Evolutionary conservation across 2,113 vertebrate genomes (phyloP), one percentile per base, ranked within the genome.

Genomic region (Xiphophorus maculatus): DNA sequence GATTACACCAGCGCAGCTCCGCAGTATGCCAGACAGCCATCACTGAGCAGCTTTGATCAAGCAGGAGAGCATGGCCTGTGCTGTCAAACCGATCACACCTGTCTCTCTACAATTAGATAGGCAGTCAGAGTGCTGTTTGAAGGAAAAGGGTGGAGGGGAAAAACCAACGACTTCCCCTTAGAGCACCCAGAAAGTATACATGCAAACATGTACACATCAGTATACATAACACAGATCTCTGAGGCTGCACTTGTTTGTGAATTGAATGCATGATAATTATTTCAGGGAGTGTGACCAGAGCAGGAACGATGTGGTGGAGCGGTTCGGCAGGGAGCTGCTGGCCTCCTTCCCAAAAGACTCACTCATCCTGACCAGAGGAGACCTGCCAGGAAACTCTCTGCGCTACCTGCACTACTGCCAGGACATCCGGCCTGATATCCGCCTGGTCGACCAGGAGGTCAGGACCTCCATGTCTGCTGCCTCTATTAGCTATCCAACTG

Each of bases 381-480:
- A 99, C 85, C 89, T 99, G 76, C 97, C 98, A 0, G 98, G 98
- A 35, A 99, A 99, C 88, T 94, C 97, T 61, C 92, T 99, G 72
- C 97, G 97, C 80, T 99, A 99, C 62, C 51, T 98, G 33, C 95
- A 98, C 91, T 98, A 97, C 61, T 99, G 98, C 1, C 95, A 96
- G 84, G 96, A 92, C 0, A 60, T 95, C 51, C 95, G 97, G 76
- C 96, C 97, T 3, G 97, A 99, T 80, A 44, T 97, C 66, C 95
- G 94, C 22, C 93, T 99, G 19, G 96, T 99, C 63, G 97, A 99
- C 90, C 98, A 99, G 88, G 98, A 99, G 96, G 98, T 99, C 91
- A 58, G 88, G 82, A 88, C 87, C 35, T 22, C 19, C 0, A 64
- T 68, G 73, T 69, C 29, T 68, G n/a, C 10, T 72, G 29, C 42